A percentile compares a stretch with the other conserved stretches of the same genome.
Evolutionary conservation across 1,140 invertebrate species (phyloP).

Genomic region (Palaemon carinicauda): DNA sequence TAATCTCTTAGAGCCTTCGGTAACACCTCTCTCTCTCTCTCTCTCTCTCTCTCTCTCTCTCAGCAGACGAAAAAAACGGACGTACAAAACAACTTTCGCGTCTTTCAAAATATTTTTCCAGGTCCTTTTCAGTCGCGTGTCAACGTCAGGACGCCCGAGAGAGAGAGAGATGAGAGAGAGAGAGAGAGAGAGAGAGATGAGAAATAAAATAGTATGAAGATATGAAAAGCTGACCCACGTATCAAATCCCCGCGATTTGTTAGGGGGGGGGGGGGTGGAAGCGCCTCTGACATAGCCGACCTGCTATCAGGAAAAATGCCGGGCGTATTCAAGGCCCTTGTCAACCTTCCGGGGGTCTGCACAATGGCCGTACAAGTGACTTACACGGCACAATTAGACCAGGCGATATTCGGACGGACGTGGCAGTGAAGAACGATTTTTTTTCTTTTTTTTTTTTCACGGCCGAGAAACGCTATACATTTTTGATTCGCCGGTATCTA

Average conservation of each 20-base stretch:
- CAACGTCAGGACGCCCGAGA: conserved; percentile 15
- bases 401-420: neutral
- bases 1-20: too few relatives aligned
- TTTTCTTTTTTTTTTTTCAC: neutral
- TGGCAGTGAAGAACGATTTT: neutral
- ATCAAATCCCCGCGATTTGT: conserved; percentile 5
- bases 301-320: neutral
- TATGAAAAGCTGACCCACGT: conserved; percentile 15
- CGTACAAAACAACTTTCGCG: too few relatives aligned
- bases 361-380: neutral
- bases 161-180: conserved; percentile 2
- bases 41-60: neutral
- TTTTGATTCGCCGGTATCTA: too few relatives aligned
- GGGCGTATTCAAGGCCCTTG: neutral
- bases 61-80: too few relatives aligned
- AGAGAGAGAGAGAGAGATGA: neutral
- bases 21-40: too few relatives aligned
- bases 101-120: conserved; percentile 26
- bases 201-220: neutral
- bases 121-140: conserved; percentile 16
- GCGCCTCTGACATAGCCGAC: neutral
- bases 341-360: too few relatives aligned
- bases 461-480: too few relatives aligned
- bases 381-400: conserved; percentile 28
- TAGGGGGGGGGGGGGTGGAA: too few relatives aligned